These are phyloP conservation scores for Oscheius sp. DNA, from an alignment of 1,140 invertebrate species.

Conservation along the genomic window DNA sequence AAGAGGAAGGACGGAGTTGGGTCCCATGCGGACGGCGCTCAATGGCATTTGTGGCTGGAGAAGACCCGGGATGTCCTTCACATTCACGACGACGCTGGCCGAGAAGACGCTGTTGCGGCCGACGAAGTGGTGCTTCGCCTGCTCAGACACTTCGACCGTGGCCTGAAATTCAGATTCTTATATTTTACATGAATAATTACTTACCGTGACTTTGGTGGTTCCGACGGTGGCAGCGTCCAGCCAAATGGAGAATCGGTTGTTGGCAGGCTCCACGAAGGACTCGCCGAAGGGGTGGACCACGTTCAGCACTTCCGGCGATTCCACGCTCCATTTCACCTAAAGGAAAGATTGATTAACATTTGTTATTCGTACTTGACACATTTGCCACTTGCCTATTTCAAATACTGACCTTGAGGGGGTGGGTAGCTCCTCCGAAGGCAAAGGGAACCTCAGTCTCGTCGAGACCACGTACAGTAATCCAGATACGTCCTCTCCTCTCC, in stretches of 20 bases:
- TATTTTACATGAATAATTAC: conserved; percentile 3
- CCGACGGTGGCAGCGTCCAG: conserved; percentile 6
- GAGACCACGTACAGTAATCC: conserved; percentile 14
- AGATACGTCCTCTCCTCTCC: conserved; percentile 18
- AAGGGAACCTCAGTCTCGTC: conserved; percentile 26
- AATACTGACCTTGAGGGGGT: conserved; percentile 26
- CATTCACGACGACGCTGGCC: background rate
- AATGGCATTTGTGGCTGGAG: background rate
- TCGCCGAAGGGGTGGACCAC: conserved; percentile 13
- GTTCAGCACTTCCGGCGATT: conserved; percentile 4
- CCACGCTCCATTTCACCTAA: conserved; percentile 16
- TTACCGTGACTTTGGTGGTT: conserved; percentile 10
- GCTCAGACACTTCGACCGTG: background rate
- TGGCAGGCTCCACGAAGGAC: background rate
- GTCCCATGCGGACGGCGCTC: conserved; percentile 5
- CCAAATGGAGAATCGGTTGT: conserved; percentile 27
- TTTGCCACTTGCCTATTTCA: background rate
- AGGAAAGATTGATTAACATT: background rate
- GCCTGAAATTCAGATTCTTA: background rate
- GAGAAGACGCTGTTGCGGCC: background rate
- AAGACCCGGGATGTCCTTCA: conserved; percentile 4
- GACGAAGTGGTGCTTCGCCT: conserved; percentile 19
- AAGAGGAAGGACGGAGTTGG: conserved; percentile 9
- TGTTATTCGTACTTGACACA: background rate
- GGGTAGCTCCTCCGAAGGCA: conserved; percentile 30